Evolutionary conservation across 2,888 invertebrate genomes (phyloP).

Genomic region (Drosophila testacea): DNA sequence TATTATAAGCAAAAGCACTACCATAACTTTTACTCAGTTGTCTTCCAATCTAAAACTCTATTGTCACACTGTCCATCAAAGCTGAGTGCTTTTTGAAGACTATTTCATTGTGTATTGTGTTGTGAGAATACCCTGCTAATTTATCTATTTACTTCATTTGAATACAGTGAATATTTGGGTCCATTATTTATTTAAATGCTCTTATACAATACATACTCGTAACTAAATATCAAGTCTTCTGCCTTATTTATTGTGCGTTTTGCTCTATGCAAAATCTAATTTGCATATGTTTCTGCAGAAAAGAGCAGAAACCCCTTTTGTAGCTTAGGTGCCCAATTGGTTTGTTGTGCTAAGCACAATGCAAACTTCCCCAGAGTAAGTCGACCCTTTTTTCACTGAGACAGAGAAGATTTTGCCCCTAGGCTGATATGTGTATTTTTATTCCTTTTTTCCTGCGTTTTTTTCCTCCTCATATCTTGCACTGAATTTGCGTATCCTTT

Average conservation of each 20-base stretch:
- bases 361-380: constrained; percentile 42
- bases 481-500: constrained; percentile 48
- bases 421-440: constrained; percentile 41
- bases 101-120: constrained; percentile 2
- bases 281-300: constrained; percentile 55
- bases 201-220: constrained; percentile 33
- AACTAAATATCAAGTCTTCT: constrained; percentile 20
- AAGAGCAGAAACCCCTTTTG: constrained; percentile 29
- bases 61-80: constrained; percentile 1
- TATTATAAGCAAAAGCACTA: too few species aligned
- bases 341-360: constrained; percentile 65
- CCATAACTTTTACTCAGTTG: neutral
- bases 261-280: constrained; percentile 62
- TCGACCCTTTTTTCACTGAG: constrained; percentile 55
- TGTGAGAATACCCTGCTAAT: constrained; percentile 31
- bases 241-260: constrained; percentile 45
- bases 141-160: constrained; percentile 43
- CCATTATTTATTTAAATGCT: constrained; percentile 64
- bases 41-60: neutral
- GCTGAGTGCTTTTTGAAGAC: neutral
- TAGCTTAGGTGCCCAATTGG: constrained; percentile 62
- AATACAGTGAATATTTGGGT: constrained; percentile 48
- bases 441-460: neutral
- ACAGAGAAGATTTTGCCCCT: constrained; percentile 18
- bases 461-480: constrained; percentile 15